phyloP scores from a whole-genome alignment of 2,888 invertebrate genomes.

The Diloba caeruleocephala region DNA sequence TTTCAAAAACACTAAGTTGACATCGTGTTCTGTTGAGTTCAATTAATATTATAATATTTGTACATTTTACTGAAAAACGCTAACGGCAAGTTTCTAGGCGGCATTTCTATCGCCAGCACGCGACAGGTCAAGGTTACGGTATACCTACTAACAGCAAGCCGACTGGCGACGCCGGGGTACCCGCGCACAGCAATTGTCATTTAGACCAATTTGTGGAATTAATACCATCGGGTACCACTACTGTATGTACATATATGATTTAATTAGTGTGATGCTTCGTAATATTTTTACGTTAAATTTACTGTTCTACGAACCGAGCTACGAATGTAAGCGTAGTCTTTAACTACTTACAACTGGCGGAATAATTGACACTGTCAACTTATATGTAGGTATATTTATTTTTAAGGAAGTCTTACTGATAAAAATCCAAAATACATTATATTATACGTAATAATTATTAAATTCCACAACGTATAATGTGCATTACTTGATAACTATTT shows the following conservation, averaged over 20 bases:
- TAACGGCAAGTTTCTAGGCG: constrained; percentile 62
- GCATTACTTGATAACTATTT: too few relatives aligned
- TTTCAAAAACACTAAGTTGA: constrained; percentile 23
- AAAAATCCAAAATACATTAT: too few relatives aligned
- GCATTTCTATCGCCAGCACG: constrained; percentile 73
- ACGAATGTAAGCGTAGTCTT: constrained; percentile 1
- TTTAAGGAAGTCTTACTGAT: too few relatives aligned
- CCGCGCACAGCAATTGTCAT: constrained; percentile 71
- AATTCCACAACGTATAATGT: too few relatives aligned
- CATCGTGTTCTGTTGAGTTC: constrained; percentile 25
- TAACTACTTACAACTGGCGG: constrained; percentile 5
- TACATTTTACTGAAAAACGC: constrained; percentile 55
- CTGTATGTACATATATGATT: constrained; percentile 59
- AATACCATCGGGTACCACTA: constrained; percentile 58
- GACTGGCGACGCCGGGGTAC: constrained; percentile 28
- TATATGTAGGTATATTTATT: too few relatives aligned
- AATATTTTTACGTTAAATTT: constrained; percentile 41
- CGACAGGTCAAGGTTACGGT: constrained; percentile 77
- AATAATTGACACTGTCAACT: too few relatives aligned
- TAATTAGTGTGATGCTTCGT: constrained; percentile 60
- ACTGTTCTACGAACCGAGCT: constrained; percentile 36
- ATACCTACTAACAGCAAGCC: constrained; percentile 33
- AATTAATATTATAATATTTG: constrained; percentile 45
- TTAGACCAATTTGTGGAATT: constrained; percentile 80
- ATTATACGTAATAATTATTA: too few relatives aligned